Evolutionary conservation across 2,888 invertebrate species (phyloP).

Genomic region (Macaria liturata): DNA sequence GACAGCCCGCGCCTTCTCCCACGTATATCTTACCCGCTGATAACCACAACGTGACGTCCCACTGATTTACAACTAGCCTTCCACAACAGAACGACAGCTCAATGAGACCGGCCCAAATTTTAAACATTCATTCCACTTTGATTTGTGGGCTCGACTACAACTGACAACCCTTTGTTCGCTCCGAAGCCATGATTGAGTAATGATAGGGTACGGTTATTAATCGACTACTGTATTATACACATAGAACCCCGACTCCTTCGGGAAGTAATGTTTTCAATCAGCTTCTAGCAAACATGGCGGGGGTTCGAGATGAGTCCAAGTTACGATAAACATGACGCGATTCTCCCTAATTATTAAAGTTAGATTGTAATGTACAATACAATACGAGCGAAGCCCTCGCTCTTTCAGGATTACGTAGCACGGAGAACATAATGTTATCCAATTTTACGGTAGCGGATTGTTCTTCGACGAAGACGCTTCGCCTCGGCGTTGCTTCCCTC

Average conservation of each 20-base stretch:
- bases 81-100: conserved; percentile 32
- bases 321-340: conserved; percentile 21
- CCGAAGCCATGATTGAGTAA: conserved; percentile 26
- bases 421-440: conserved; percentile 34
- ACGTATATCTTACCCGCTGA: conserved; percentile 48
- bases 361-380: conserved; percentile 25
- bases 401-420: conserved; percentile 24
- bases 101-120: conserved; percentile 33
- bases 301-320: conserved; percentile 15
- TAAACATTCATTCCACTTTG: conserved; percentile 31
- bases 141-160: conserved; percentile 27
- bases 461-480: conserved; percentile 36
- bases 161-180: conserved; percentile 30
- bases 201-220: conserved; percentile 25
- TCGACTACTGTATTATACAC: conserved; percentile 14
- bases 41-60: conserved; percentile 42
- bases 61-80: conserved; percentile 41
- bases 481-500: conserved; percentile 42
- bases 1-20: conserved; percentile 39
- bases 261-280: conserved; percentile 11
- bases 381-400: conserved; percentile 19
- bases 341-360: conserved; percentile 29
- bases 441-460: conserved; percentile 43
- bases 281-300: conserved; percentile 13
- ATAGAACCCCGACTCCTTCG: conserved; percentile 1